Evolutionary conservation across 2,113 vertebrate species (phyloP).

Genomic region (Lasiurus cinereus): DNA sequence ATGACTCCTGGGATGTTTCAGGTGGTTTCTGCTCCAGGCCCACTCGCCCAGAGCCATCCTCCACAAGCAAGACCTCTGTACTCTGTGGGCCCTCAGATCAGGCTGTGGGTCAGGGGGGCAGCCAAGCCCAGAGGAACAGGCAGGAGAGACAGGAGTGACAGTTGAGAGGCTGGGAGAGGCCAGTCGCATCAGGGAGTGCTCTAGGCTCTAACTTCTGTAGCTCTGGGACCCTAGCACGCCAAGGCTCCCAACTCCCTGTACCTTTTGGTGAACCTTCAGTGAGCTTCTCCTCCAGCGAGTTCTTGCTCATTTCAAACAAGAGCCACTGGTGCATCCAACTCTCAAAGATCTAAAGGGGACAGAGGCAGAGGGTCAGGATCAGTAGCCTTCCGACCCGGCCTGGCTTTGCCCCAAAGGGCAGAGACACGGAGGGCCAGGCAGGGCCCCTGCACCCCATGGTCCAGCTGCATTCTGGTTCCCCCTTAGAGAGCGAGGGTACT

Average conservation of each 20-base stretch:
- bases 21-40: not conserved
- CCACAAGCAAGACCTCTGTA: not conserved
- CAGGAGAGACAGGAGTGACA: constrained; percentile 18
- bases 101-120: not conserved
- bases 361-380: not conserved
- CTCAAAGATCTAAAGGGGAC: constrained; percentile 89
- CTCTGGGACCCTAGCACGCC: not conserved
- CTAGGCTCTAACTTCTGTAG: not conserved
- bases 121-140: not conserved
- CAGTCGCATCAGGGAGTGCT: not conserved
- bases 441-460: not conserved
- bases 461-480: not conserved
- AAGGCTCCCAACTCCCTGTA: constrained; percentile 18
- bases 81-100: not conserved
- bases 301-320: constrained; percentile 92
- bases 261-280: constrained; percentile 75
- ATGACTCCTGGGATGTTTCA: not conserved
- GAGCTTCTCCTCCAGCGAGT: not conserved
- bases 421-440: not conserved
- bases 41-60: not conserved
- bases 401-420: not conserved
- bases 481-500: not conserved
- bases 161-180: not conserved
- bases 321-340: constrained; percentile 94
- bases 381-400: too few relatives aligned